These are phyloP conservation scores for Scaptomyza hsui DNA, from an alignment of 1,140 invertebrate species.

Conservation along the genomic window DNA sequence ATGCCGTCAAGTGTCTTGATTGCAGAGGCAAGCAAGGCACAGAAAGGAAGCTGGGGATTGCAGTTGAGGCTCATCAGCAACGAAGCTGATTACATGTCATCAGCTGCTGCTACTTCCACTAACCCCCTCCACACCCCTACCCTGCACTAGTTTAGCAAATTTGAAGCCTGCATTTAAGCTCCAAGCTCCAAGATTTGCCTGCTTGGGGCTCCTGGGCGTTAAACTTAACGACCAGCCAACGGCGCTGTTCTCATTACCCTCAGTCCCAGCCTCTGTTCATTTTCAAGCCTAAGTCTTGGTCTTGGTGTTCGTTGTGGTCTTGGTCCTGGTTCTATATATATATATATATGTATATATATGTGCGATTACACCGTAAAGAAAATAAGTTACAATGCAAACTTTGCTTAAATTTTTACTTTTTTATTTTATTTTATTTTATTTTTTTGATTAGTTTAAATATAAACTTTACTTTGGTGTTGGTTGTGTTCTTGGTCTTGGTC, in stretches of 20 bases:
- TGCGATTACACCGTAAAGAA: too few species aligned
- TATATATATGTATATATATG: too few species aligned
- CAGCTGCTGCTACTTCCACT: constrained; percentile 34
- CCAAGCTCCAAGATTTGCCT: constrained; percentile 37
- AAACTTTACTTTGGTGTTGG: too few species aligned
- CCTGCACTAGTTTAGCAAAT: constrained; percentile 44
- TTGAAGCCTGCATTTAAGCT: constrained; percentile 32
- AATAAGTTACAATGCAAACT: too few species aligned
- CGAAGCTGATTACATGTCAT: constrained; percentile 49
- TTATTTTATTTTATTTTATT: too few species aligned
- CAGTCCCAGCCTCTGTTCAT: background rate
- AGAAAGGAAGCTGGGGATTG: background rate
- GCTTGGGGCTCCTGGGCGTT: constrained; percentile 34
- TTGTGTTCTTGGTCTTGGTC: background rate
- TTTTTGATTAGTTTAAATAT: too few species aligned
- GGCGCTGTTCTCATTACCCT: constrained; percentile 36
- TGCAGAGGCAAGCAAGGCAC: constrained; percentile 2
- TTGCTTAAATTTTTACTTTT: too few species aligned
- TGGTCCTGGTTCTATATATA: background rate
- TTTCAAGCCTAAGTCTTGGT: too few species aligned
- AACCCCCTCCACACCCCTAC: too few species aligned
- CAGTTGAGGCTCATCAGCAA: constrained; percentile 17
- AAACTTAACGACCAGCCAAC: constrained; percentile 45
- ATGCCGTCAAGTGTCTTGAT: constrained; percentile 46
- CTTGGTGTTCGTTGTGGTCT: background rate